These are phyloP conservation scores for Zootermopsis nevadensis DNA, from an alignment of 2,888 invertebrate species.

Conservation along the genomic window DNA sequence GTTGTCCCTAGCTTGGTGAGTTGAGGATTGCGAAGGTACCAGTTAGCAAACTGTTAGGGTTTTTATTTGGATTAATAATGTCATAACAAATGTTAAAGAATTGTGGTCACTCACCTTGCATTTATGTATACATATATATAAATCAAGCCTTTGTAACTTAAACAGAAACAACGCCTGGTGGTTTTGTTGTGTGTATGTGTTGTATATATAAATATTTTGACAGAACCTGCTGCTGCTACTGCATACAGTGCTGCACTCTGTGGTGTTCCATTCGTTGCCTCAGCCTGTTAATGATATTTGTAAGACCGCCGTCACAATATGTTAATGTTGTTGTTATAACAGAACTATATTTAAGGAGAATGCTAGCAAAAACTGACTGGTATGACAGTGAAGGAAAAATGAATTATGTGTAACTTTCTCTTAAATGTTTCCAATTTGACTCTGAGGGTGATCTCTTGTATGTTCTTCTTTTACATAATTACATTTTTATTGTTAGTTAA, in stretches of 20 bases:
- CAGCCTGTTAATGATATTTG: conserved; percentile 25
- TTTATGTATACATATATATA: conserved; percentile 46
- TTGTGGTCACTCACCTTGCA: conserved; percentile 48
- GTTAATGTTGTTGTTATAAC: conserved; percentile 35
- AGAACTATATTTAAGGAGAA: conserved; percentile 29
- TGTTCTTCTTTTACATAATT: not conserved
- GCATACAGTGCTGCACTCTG: conserved; percentile 38
- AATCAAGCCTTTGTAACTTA: conserved; percentile 50
- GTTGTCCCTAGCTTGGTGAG: not conserved
- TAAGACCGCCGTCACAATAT: conserved; percentile 19
- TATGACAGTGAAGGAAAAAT: conserved; percentile 17
- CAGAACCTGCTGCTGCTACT: conserved; percentile 34
- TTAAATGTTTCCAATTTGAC: conserved; percentile 3
- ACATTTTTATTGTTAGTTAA: not conserved
- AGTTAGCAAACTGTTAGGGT: not conserved
- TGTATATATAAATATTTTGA: conserved; percentile 43
- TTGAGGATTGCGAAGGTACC: not conserved
- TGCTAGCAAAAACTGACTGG: conserved; percentile 21
- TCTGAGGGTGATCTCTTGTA: conserved; percentile 2
- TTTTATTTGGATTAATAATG: conserved; percentile 21
- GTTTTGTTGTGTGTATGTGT: conserved; percentile 42
- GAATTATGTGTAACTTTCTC: conserved; percentile 16
- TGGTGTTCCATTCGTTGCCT: conserved; percentile 36
- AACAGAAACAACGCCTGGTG: conserved; percentile 25
- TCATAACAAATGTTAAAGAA: not conserved